These are phyloP conservation scores for Clarias laeviceps DNA, from an alignment of 2,797 vertebrate species.

Conservation along the genomic window DNA sequence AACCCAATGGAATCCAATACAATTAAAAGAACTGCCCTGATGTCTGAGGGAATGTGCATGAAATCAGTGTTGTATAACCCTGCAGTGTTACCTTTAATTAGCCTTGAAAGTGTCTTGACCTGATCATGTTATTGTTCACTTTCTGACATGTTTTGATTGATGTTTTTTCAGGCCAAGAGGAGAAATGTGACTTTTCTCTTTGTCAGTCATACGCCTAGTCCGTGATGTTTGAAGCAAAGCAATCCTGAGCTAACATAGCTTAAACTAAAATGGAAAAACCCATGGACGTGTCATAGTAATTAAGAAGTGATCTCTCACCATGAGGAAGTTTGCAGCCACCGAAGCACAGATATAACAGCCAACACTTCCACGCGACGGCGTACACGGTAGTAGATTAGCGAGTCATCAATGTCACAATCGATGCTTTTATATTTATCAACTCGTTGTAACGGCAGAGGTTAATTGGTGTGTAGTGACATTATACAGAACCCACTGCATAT, in stretches of 20 bases:
- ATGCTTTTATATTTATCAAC: slow-evolving; percentile 46
- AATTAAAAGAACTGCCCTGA: slow-evolving; percentile 34
- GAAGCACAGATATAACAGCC: slow-evolving; percentile 3
- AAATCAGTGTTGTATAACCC: slow-evolving; percentile 37
- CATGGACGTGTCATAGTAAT: slow-evolving; percentile 24
- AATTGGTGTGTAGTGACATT: slow-evolving; percentile 40
- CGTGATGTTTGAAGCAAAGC: slow-evolving; percentile 28
- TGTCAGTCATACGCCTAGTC: slow-evolving; percentile 18
- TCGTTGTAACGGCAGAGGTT: slow-evolving; percentile 43
- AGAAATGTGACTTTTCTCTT: slow-evolving; percentile 20
- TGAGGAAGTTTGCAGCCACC: slow-evolving; percentile 11
- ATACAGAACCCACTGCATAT: slow-evolving; percentile 34
- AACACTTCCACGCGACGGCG: slow-evolving; percentile 21
- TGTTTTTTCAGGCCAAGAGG: slow-evolving; percentile 27
- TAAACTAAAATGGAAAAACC: slow-evolving; percentile 23
- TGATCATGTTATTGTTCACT: slow-evolving; percentile 37
- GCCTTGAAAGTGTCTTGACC: slow-evolving; percentile 49
- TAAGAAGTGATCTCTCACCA: slow-evolving; percentile 37
- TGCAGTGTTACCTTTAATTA: slow-evolving; percentile 51
- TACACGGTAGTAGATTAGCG: slow-evolving; percentile 23
- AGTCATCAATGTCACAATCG: slow-evolving; percentile 39
- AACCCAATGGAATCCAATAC: slow-evolving; percentile 24
- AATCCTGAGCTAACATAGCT: slow-evolving; percentile 18
- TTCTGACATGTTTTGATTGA: slow-evolving; percentile 44
- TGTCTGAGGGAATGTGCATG: slow-evolving; percentile 5